Evolutionary conservation across 2,888 invertebrate species (phyloP), one percentile per base, ranked within the genome.

Genomic region (Elysia crispata): DNA sequence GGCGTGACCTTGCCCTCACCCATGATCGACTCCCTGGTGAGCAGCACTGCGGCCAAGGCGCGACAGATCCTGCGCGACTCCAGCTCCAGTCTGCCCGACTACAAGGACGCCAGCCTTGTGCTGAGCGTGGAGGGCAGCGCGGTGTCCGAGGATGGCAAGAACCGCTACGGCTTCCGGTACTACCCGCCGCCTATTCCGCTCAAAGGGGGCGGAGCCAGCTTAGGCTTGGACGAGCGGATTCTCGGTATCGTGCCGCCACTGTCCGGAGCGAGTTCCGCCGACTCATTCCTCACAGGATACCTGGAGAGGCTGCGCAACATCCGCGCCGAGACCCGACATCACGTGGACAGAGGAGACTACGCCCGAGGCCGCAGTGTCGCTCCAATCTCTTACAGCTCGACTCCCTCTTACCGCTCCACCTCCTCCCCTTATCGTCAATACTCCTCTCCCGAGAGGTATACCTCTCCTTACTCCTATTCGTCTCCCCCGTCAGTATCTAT

Each of bases 111-210:
- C 41, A 86, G 88, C 82, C 81, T 89, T 31, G 85, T 89, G 31
- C 77, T 89, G 25, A 88, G 88, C 80, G 88, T 89, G 13, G 89
- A 89, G 73, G 89, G 89, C 28, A 88, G 88, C 69, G 86, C 86
- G 20, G 85, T 84, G 41, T 82, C 86, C n/a, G 85, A 86, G 15
- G 81, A 84, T 31, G 83, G 84, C 15, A 85, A 85, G 54, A 81
- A 81, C 41, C 74, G 85, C 33, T 81, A 86, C 64, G 87, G 86
- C 25, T 89, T 89, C 81, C 83, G 86, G 73, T 89, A 88, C 81
- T 84, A 88, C 57, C 86, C 87, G 50, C 85, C 88, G n/a, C 89
- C 89, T 66, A 83, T 89, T 18, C 85, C 86, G 25, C 81, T 89
- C 20, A 87, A 86, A 79, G 84, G 86, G 50, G 84, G 72, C 31